These are phyloP conservation scores for Sericinus montela DNA, from an alignment of 2,888 invertebrate species.

Conservation along the genomic window DNA sequence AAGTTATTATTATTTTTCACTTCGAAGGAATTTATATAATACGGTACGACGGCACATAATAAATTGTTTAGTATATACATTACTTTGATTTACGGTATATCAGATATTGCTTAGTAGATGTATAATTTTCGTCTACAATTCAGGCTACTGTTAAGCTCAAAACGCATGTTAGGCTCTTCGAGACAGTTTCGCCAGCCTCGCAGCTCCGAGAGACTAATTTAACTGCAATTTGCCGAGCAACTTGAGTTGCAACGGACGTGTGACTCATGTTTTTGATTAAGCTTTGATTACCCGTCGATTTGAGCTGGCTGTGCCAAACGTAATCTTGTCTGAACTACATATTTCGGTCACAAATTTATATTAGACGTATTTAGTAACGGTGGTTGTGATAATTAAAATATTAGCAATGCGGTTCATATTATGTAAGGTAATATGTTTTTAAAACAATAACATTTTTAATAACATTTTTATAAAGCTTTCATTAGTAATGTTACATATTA, in stretches of 20 bases:
- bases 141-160: constrained; percentile 10
- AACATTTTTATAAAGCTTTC: no score
- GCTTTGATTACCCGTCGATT: constrained; percentile 31
- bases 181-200: constrained; percentile 22
- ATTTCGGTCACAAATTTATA: neutral
- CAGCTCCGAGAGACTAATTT: constrained; percentile 43
- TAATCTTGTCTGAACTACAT: constrained; percentile 7
- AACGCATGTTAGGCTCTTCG: constrained; percentile 21
- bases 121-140: constrained; percentile 11
- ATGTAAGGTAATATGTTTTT: no score
- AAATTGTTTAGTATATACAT: no score
- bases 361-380: no score
- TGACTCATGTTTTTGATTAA: constrained; percentile 34
- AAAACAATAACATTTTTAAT: no score
- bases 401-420: no score
- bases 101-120: neutral
- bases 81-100: neutral
- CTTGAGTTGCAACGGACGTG: constrained; percentile 28
- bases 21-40: no score
- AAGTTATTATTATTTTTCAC: no score
- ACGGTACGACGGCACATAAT: no score
- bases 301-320: constrained; percentile 4
- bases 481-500: no score
- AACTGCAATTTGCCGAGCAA: constrained; percentile 46
- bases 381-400: no score